These are phyloP conservation scores for Tridacna crocea DNA, from an alignment of 2,888 invertebrate species.

Conservation along the genomic window DNA sequence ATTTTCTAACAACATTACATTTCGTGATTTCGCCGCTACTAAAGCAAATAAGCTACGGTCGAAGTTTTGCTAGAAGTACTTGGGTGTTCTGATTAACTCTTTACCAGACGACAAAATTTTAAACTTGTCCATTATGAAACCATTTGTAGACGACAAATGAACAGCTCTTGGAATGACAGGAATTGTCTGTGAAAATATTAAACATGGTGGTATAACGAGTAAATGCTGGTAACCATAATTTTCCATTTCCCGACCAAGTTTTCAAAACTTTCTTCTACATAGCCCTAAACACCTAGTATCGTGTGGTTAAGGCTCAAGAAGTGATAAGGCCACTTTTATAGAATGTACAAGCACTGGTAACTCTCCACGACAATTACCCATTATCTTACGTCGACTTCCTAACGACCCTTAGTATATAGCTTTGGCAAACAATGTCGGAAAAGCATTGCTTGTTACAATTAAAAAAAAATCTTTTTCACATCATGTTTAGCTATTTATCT, in stretches of 20 bases:
- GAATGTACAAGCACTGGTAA: neutral
- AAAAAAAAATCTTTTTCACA: neutral
- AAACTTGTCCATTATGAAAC: no score
- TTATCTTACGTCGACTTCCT: neutral
- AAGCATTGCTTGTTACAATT: neutral
- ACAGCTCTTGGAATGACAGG: no score
- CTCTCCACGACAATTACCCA: neutral
- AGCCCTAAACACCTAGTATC: no score
- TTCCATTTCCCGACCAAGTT: no score
- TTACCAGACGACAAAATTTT: no score
- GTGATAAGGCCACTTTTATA: constrained; percentile 22
- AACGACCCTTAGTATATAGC: neutral
- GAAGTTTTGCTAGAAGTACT: constrained; percentile 15
- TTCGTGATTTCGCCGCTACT: constrained; percentile 15
- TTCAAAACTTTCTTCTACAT: no score
- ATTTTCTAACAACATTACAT: constrained; percentile 24
- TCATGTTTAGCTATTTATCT: neutral
- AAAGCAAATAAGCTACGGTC: constrained; percentile 7
- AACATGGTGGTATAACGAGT: no score
- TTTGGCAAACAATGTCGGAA: neutral
- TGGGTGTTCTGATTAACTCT: constrained; percentile 10
- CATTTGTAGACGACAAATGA: no score
- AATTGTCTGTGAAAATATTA: no score
- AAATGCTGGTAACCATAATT: no score
- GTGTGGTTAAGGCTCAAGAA: no score